phyloP scores from a whole-genome alignment of 1,140 invertebrate genomes.

The Cydia pomonella region DNA sequence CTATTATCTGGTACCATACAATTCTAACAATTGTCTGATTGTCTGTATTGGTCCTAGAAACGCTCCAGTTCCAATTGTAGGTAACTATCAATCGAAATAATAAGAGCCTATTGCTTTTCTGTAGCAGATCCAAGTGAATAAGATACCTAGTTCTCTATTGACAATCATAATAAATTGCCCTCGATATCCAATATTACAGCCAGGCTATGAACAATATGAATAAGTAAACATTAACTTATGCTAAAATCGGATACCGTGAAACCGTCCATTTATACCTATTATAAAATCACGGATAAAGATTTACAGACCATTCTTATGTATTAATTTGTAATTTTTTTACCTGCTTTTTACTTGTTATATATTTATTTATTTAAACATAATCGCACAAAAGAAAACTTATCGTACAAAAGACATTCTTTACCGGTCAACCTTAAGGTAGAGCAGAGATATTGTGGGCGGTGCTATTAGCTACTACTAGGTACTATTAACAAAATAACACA shows the following conservation, averaged over 20 bases:
- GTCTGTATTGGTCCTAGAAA: neutral
- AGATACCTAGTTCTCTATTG: neutral
- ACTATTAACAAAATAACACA: too few relatives aligned
- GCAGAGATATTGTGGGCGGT: too few relatives aligned
- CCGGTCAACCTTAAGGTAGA: too few relatives aligned
- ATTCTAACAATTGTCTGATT: neutral
- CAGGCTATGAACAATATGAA: neutral
- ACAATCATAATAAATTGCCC: neutral
- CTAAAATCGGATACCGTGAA: neutral
- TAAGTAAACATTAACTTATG: neutral
- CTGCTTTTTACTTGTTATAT: too few relatives aligned
- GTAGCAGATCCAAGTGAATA: neutral
- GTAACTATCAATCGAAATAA: neutral
- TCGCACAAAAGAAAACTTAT: too few relatives aligned
- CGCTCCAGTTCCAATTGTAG: neutral
- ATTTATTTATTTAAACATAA: too few relatives aligned
- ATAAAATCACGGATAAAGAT: too few relatives aligned
- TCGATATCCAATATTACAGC: neutral
- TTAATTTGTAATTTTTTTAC: too few relatives aligned
- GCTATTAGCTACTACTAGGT: too few relatives aligned
- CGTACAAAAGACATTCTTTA: too few relatives aligned
- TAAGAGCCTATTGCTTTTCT: constrained; percentile 6
- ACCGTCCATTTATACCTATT: too few relatives aligned
- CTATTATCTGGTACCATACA: neutral
- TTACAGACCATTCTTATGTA: too few relatives aligned